A percentile compares a stretch with the other conserved stretches of the same genome.
Conservation (phyloP, 1,140 invertebrate species). For the Plutomurus gul region DNA sequence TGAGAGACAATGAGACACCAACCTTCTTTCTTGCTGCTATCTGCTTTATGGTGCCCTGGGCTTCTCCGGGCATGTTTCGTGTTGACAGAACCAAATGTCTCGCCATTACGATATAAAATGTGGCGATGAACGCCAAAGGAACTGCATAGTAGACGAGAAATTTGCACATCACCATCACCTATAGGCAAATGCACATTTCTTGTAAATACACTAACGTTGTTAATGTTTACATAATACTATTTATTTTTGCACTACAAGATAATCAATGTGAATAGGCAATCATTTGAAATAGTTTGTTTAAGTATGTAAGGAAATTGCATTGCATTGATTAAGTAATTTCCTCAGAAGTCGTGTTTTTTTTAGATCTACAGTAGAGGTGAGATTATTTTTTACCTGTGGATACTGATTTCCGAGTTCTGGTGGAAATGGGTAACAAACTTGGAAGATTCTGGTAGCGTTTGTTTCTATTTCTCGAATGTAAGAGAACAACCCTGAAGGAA, state of each 20-base stretch:
- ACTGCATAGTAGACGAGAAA: slow-evolving; percentile 84
- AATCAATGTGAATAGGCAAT: too few relatives aligned
- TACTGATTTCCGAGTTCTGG: slow-evolving; percentile 70
- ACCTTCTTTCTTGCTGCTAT: slow-evolving; percentile 73
- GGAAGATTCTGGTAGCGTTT: too few relatives aligned
- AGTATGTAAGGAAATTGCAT: not conserved
- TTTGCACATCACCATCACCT: slow-evolving; percentile 68
- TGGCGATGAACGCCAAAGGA: slow-evolving; percentile 78
- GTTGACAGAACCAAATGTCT: slow-evolving; percentile 79
- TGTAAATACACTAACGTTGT: not conserved
- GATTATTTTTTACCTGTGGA: slow-evolving; percentile 59
- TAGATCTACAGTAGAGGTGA: not conserved
- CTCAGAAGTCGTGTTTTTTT: not conserved
- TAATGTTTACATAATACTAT: not conserved
- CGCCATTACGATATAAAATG: slow-evolving; percentile 88
- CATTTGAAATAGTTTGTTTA: not conserved
- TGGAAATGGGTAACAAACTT: slow-evolving; percentile 80
- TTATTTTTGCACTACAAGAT: not conserved
- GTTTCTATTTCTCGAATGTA: too few relatives aligned
- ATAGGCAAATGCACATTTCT: not conserved
- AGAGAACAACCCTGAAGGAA: slow-evolving; percentile 76
- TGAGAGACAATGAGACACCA: not conserved
- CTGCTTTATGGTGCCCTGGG: slow-evolving; percentile 73
- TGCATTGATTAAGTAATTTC: not conserved
- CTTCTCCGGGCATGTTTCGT: slow-evolving; percentile 73